Evolutionary conservation across 2,888 invertebrate species (phyloP).

Genomic region (Stenichneumon culpator): DNA sequence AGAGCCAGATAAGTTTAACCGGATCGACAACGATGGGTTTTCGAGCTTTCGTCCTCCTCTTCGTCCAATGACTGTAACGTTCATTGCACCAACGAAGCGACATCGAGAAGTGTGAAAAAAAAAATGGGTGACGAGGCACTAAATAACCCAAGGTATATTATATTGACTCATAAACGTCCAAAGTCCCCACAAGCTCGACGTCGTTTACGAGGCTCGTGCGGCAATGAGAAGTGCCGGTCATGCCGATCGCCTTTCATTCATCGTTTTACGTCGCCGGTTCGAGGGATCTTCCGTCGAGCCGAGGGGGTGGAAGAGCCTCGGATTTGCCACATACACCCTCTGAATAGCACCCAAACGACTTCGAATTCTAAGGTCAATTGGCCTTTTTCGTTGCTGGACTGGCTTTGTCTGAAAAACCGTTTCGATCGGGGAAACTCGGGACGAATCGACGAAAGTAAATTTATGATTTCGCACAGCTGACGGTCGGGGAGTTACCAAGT

Average conservation of each 20-base stretch:
- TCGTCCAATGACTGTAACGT: neutral
- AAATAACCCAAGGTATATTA: slow-evolving; percentile 24
- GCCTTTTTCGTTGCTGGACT: slow-evolving; percentile 1
- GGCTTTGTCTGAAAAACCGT: neutral
- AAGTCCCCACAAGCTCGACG: slow-evolving; percentile 39
- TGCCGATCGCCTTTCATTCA: slow-evolving; percentile 56
- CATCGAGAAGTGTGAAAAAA: neutral
- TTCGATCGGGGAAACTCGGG: neutral
- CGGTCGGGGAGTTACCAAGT: slow-evolving; percentile 9
- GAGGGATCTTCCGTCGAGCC: neutral
- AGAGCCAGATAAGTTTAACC: neutral
- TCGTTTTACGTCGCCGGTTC: slow-evolving; percentile 7
- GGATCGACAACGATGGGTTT: slow-evolving; percentile 9
- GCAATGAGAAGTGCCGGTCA: slow-evolving; percentile 41
- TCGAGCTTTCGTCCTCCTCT: neutral
- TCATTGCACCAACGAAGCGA: slow-evolving; percentile 8
- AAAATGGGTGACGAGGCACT: slow-evolving; percentile 9
- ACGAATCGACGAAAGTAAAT: slow-evolving; percentile 14
- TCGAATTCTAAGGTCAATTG: slow-evolving; percentile 19
- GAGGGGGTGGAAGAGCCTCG: neutral
- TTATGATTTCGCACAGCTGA: slow-evolving; percentile 9
- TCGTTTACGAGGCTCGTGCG: slow-evolving; percentile 48
- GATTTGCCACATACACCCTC: slow-evolving; percentile 3
- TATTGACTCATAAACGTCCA: slow-evolving; percentile 42
- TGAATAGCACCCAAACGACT: neutral